Conservation (phyloP, 2,888 invertebrate species). For the Blastobasis lacticolella region DNA sequence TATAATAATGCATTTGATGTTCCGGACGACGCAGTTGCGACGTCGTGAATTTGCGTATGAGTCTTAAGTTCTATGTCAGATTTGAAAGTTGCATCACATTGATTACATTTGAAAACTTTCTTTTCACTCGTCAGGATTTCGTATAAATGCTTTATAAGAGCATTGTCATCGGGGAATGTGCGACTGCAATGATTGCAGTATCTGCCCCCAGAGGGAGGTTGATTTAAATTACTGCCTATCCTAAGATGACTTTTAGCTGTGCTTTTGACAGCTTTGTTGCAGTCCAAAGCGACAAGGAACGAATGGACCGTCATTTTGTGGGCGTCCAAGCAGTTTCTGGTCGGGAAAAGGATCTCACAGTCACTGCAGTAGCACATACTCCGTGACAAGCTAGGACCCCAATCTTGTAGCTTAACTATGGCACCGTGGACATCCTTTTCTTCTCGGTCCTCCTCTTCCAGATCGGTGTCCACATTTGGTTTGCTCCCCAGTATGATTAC, state of each 20-base stretch:
- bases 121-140: constrained; percentile 26
- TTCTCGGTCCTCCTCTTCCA: not conserved
- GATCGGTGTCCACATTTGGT: constrained; percentile 15
- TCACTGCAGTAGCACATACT: constrained; percentile 29
- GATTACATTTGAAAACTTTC: not conserved
- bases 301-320: constrained; percentile 43
- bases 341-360: constrained; percentile 37
- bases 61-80: not conserved
- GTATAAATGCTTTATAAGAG: constrained; percentile 37
- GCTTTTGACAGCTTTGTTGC: constrained; percentile 18
- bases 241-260: constrained; percentile 8
- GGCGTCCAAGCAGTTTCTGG: constrained; percentile 33
- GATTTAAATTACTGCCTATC: constrained; percentile 3
- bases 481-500: constrained; percentile 27
- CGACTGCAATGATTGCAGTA: constrained; percentile 37
- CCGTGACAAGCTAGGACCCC: constrained; percentile 19
- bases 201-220: constrained; percentile 3
- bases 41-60: not conserved
- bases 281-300: constrained; percentile 25
- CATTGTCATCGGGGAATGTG: constrained; percentile 26
- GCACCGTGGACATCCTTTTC: constrained; percentile 9
- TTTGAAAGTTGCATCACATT: constrained; percentile 2
- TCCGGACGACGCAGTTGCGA: not conserved
- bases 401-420: constrained; percentile 29
- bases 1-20: not conserved